These are phyloP conservation scores for Synergus laeviventris DNA, from an alignment of 2,888 invertebrate species.

Conservation along the genomic window DNA sequence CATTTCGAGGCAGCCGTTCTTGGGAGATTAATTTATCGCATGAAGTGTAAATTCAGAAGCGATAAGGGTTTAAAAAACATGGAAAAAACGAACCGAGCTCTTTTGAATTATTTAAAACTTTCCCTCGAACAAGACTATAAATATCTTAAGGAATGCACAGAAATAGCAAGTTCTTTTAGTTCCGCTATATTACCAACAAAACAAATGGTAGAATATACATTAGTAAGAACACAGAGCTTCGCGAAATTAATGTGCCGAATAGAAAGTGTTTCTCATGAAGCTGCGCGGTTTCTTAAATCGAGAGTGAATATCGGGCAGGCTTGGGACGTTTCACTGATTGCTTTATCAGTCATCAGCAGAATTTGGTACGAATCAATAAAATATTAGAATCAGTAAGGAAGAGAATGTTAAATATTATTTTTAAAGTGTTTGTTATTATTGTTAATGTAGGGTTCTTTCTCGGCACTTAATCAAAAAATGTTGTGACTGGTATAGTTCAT, in stretches of 20 bases:
- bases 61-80: slow-evolving; percentile 79
- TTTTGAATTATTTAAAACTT: slow-evolving; percentile 77
- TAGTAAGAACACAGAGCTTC: slow-evolving; percentile 79
- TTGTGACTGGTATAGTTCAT: slow-evolving; percentile 77
- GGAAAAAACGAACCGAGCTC: slow-evolving; percentile 78
- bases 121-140: slow-evolving; percentile 76
- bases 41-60: slow-evolving; percentile 79
- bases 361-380: slow-evolving; percentile 74
- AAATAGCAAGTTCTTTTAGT: slow-evolving; percentile 58
- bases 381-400: not conserved
- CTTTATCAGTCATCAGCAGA: slow-evolving; percentile 78
- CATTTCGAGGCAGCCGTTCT: slow-evolving; percentile 79
- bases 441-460: slow-evolving; percentile 72
- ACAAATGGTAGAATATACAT: slow-evolving; percentile 80
- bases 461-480: slow-evolving; percentile 76
- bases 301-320: slow-evolving; percentile 79
- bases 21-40: slow-evolving; percentile 79
- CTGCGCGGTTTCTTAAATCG: slow-evolving; percentile 77
- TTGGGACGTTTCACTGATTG: slow-evolving; percentile 79
- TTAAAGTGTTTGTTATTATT: not conserved
- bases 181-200: slow-evolving; percentile 77
- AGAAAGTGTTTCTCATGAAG: slow-evolving; percentile 76
- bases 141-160: slow-evolving; percentile 59
- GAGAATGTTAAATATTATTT: not conserved
- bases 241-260: slow-evolving; percentile 78